Conservation (phyloP, 2,113 vertebrate genomes). For the Ptilorrhoa leucosticta region DNA sequence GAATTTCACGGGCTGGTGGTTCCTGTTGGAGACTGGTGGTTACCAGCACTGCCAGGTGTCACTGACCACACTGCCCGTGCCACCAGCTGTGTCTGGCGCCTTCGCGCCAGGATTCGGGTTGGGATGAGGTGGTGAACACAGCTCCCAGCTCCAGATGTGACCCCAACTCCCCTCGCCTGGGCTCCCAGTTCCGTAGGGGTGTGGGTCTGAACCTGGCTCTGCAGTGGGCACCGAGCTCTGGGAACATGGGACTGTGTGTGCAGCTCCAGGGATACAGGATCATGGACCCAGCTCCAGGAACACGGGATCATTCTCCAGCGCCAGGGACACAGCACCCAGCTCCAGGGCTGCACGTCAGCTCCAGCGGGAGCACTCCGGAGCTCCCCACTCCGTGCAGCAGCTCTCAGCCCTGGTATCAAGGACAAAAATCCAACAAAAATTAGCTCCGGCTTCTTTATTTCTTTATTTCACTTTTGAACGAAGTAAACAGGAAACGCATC, state of each 20-base stretch:
- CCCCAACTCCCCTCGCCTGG: background rate
- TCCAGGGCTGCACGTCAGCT: background rate
- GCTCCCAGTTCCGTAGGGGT: rapidly evolving
- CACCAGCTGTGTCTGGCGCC: rapidly evolving
- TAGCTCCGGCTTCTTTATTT: rapidly evolving
- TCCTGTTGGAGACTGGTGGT: background rate
- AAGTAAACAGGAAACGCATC: background rate
- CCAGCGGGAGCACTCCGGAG: rapidly evolving
- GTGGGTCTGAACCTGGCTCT: rapidly evolving
- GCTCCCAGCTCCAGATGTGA: background rate
- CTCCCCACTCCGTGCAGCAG: background rate
- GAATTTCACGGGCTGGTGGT: background rate
- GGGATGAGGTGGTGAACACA: rapidly evolving
- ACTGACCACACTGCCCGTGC: rapidly evolving
- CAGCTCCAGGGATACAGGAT: background rate
- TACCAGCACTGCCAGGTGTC: background rate
- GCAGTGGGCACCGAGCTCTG: background rate
- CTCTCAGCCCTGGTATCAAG: background rate
- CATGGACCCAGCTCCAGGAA: background rate
- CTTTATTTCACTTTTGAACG: rapidly evolving
- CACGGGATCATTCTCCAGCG: rapidly evolving
- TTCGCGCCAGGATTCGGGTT: rapidly evolving
- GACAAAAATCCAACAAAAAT: background rate
- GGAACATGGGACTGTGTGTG: rapidly evolving
- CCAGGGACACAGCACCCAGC: background rate